These are phyloP conservation scores for Ceratosolen solmsi DNA, from an alignment of 1,140 invertebrate species.

Conservation along the genomic window DNA sequence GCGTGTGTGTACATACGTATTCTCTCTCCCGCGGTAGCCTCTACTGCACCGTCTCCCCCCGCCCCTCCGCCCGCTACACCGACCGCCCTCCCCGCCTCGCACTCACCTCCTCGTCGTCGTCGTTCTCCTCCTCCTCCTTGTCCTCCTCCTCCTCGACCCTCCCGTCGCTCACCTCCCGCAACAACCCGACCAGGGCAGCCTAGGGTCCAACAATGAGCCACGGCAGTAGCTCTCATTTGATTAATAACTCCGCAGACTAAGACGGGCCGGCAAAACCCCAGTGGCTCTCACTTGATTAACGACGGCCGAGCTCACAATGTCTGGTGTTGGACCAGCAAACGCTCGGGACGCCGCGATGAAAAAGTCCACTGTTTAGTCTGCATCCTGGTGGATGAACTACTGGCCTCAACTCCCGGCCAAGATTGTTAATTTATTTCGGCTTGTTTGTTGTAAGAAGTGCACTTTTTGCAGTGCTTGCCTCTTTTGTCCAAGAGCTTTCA, in stretches of 20 bases:
- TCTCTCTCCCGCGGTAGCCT: background rate
- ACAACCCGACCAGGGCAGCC: too few species aligned
- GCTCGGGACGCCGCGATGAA: too few species aligned
- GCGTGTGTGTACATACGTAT: background rate
- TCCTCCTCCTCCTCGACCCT: background rate
- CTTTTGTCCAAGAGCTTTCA: too few species aligned
- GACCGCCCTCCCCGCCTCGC: background rate
- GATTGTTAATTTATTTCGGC: too few species aligned
- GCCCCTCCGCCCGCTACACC: background rate
- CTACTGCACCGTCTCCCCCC: background rate
- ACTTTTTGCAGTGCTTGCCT: too few species aligned
- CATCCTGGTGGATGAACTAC: too few species aligned
- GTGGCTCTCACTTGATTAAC: conserved; percentile 69
- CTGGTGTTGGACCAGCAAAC: conserved; percentile 3
- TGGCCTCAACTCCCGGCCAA: too few species aligned
- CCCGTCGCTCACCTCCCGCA: too few species aligned
- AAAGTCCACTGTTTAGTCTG: too few species aligned
- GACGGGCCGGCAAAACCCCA: conserved; percentile 49
- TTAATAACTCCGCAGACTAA: conserved; percentile 69
- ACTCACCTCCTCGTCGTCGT: too few species aligned
- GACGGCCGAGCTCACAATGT: conserved; percentile 33
- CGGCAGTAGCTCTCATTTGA: conserved; percentile 71
- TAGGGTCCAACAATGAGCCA: conserved; percentile 59
- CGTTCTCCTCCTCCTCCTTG: too few species aligned
- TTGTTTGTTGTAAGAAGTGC: too few species aligned